Evolutionary conservation across 2,888 invertebrate genomes (phyloP).

Genomic region (Shargacucullia verbasci): DNA sequence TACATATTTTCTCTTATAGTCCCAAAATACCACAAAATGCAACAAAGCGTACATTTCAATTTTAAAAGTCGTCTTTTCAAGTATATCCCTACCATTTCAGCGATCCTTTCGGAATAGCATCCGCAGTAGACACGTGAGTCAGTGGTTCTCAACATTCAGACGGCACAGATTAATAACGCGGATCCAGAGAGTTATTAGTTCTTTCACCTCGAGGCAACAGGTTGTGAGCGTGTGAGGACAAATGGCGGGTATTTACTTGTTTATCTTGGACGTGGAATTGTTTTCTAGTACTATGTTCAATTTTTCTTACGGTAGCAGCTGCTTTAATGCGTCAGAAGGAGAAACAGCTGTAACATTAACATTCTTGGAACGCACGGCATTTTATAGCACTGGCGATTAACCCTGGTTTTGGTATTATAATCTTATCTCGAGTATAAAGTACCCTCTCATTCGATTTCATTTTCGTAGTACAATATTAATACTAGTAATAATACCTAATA

Average conservation of each 20-base stretch:
- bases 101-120: slow-evolving; percentile 14
- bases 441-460: too few species aligned
- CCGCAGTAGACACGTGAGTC: slow-evolving; percentile 57
- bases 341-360: too few species aligned
- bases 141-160: slow-evolving; percentile 43
- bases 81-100: slow-evolving; percentile 17
- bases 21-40: not conserved
- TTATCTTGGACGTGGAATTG: slow-evolving; percentile 2
- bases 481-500: too few species aligned
- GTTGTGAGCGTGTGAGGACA: slow-evolving; percentile 21
- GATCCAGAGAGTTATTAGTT: slow-evolving; percentile 52
- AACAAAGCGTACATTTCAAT: not conserved
- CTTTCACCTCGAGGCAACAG: slow-evolving; percentile 55
- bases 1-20: not conserved
- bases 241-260: slow-evolving; percentile 6
- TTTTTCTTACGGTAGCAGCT: not conserved
- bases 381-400: too few species aligned
- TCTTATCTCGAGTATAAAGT: too few species aligned
- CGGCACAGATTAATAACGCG: slow-evolving; percentile 52
- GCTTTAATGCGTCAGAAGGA: not conserved
- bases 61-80: slow-evolving; percentile 4
- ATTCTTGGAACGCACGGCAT: too few species aligned
- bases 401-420: too few species aligned
- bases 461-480: too few species aligned
- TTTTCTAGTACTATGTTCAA: not conserved